Conservation (phyloP, 2,113 vertebrate species). For the Megalops atlanticus region DNA sequence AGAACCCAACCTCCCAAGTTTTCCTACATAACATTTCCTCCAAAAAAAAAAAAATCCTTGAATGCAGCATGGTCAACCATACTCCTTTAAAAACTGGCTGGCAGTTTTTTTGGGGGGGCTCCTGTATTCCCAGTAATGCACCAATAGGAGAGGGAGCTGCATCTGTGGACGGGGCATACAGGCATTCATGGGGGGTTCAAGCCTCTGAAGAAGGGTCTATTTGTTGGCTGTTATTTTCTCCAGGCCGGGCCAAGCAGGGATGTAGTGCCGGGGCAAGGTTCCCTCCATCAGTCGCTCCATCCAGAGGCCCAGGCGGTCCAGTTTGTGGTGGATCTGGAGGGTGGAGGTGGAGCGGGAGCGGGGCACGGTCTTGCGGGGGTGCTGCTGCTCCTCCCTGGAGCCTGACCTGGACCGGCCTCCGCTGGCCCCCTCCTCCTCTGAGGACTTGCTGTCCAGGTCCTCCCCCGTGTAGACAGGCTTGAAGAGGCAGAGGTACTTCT, state of each 20-base stretch:
- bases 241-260: slow-evolving; percentile 88
- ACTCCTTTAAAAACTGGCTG: background rate
- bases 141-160: background rate
- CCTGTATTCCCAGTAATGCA: no score
- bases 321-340: slow-evolving; percentile 84
- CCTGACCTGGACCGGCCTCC: slow-evolving; percentile 60
- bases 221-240: slow-evolving; percentile 75
- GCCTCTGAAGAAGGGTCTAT: slow-evolving; percentile 39
- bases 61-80: background rate
- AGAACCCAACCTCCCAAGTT: background rate
- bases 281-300: slow-evolving; percentile 95
- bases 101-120: no score
- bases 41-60: background rate
- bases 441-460: slow-evolving; percentile 68
- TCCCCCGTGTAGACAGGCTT: slow-evolving; percentile 84
- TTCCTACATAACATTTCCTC: background rate
- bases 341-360: slow-evolving; percentile 70
- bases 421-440: slow-evolving; percentile 61
- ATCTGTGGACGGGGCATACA: background rate
- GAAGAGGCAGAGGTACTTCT: slow-evolving; percentile 96
- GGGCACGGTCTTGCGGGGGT: slow-evolving; percentile 53
- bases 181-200: background rate
- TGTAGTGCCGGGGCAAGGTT: slow-evolving; percentile 89
- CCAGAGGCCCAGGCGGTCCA: slow-evolving; percentile 91
- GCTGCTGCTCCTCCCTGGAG: slow-evolving; percentile 58